Conservation (phyloP, 2,113 vertebrate species). For the Takifugu flavidus region DNA sequence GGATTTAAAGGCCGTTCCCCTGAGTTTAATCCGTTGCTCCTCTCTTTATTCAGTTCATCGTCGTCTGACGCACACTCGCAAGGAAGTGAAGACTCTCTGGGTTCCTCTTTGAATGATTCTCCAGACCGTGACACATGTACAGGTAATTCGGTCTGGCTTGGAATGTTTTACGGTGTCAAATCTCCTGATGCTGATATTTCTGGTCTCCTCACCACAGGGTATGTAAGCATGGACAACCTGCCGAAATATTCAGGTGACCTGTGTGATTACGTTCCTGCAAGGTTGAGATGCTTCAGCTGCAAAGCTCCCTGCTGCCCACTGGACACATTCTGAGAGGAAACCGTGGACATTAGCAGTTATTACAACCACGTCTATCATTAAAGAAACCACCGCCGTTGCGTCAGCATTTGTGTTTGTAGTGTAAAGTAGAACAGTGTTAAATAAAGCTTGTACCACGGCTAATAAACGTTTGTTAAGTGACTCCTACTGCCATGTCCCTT, state of each 20-base stretch:
- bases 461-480: too few species aligned
- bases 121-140: constrained; percentile 48
- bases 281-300: constrained; percentile 41
- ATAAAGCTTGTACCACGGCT: too few species aligned
- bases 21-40: background rate
- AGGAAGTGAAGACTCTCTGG: constrained; percentile 9
- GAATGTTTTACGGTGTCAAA: background rate
- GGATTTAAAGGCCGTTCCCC: background rate
- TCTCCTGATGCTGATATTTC: background rate
- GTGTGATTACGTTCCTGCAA: constrained; percentile 46
- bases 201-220: constrained; percentile 39
- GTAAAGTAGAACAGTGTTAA: too few species aligned
- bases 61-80: constrained; percentile 22
- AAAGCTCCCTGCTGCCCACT: constrained; percentile 16
- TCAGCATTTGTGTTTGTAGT: too few species aligned
- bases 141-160: constrained; percentile 50
- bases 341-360: background rate
- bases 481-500: too few species aligned
- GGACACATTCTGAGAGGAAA: background rate
- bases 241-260: constrained; percentile 64
- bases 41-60: constrained; percentile 43
- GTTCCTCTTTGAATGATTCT: constrained; percentile 39
- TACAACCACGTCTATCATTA: background rate
- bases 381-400: too few species aligned
- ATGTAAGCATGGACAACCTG: constrained; percentile 57